phyloP scores from a whole-genome alignment of 1,140 invertebrate species.

The Sycophaga agraensis region DNA sequence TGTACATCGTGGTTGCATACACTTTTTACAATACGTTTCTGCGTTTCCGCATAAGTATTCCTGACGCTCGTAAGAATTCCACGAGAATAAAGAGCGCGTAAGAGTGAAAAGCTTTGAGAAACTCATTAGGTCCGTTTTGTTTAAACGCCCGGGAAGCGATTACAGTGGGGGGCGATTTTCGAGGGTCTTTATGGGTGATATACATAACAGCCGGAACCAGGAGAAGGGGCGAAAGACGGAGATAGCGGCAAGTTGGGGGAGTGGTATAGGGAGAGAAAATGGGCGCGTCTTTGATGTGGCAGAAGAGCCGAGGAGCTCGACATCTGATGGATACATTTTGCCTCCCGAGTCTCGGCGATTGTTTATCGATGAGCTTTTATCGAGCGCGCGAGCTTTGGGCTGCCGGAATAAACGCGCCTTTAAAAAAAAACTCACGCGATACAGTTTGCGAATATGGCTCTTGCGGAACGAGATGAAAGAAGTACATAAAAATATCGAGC shows the following conservation, averaged over 20 bases:
- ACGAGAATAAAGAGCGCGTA: neutral
- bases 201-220: neutral
- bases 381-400: neutral
- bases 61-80: no score
- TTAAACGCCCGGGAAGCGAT: neutral
- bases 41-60: no score
- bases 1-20: no score
- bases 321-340: neutral
- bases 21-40: no score
- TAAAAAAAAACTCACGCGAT: neutral
- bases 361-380: slow-evolving; percentile 16
- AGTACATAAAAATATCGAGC: no score
- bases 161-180: neutral
- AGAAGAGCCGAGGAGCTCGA: neutral
- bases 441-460: neutral
- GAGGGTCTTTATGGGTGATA: neutral
- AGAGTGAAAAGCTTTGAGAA: neutral
- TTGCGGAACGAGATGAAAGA: neutral
- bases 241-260: neutral
- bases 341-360: neutral
- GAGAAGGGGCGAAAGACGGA: neutral
- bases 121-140: neutral
- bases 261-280: neutral
- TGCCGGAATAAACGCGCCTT: neutral
- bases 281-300: slow-evolving; percentile 13